Base-by-base conservation (phyloP, 2,888 invertebrate species). In the Ichneumon xanthorius region DNA sequence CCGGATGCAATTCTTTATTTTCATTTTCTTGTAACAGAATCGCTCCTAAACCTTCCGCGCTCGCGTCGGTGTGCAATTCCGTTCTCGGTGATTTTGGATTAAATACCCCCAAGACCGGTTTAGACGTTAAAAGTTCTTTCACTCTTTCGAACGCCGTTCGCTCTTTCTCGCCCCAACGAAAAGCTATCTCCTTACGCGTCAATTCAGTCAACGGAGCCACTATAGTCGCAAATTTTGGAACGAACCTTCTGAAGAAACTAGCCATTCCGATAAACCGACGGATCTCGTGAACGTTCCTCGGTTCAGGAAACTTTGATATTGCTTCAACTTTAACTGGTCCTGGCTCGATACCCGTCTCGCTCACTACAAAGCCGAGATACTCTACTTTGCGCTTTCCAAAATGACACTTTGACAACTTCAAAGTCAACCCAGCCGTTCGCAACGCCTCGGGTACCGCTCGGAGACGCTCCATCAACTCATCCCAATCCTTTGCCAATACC, bases 341-440 rank as follows among this genome's bases (percentile, higher is more conserved):
- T 0, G 87, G 88, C 22, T 78, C 72, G 1, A 92, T 82, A 7
- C 90, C 90, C 0, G 84, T 75, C 3, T 75, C 71, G 6, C 83
- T 84, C 4, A 92, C 88, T 0, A 89, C 73, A 63, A 91, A 90
- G 0, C 93, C 92, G 16, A 93, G 79, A 72, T 90, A 92, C 4
- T 90, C 83, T 0, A 93, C 85, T 33, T 80, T 70, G 6, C 58
- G 77, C 16, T 71, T 83, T 1, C 53, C 53, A 5, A 53, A 90
- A 7, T 84, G 68, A 58, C 90, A 91, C 77, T 92, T 91, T 0
- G 19, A 78, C 0, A 89, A 53, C 50, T 91, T 90, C 0, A 92
- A 48, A 0, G 90, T 92, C 6, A 92, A 73, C 5, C 89, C 84
- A 6, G 89, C 88, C 11, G 85, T 55, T 7, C 83, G 78, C 6